Evolutionary conservation across 2,113 vertebrate species (phyloP), one percentile per base, ranked within the genome.

Genomic region (Macrotis lagotis): DNA sequence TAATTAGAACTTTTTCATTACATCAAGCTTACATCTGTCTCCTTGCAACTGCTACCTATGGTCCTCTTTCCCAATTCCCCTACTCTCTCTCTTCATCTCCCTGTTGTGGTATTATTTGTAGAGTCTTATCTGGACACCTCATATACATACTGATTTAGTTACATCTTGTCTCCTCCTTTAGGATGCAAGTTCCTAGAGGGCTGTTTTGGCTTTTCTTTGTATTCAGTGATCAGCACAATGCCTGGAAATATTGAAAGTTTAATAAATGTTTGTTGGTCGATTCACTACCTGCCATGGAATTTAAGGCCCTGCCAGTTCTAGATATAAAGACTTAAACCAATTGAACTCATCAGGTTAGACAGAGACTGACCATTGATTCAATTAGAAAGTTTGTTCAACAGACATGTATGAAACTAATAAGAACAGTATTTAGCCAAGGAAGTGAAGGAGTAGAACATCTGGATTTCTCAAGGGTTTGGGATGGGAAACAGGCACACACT

Each of bases 351-450:
- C 16, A 83, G 37, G 37, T n/a, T 83, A n/a, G 55, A 66, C 55
- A 37, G 16, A 22, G 66, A 83, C n/a, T 83, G 66, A 83, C 66
- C 66, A 44, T 22, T 22, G 37, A 83, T 83, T 83, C 66, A 44
- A n/a, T 83, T 44, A n/a, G 37, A 83, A 83, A 44, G 37, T 19
- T 44, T 83, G 66, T 44, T 83, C 66, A 83, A 44, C n/a, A 83
- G 66, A 44, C 66, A 83, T 44, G 37, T 44, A n/a, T 83, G 37
- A 83, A 83, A 83, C 66, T 83, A 83, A 83, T 83, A 44, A 83
- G 66, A 83, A 83, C 37, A 83, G 10, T 44, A 83, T 83, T 83
- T 83, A 83, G 66, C 66, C 25, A 49, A 94, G 91, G 91, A 94
- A 53, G 51, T 25, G 31, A 94, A 12, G 28, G 50, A 90, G n/a